Percentiles rank a stretch among this genome's conserved stretches.
Evolutionary conservation across 2,888 invertebrate genomes (phyloP).

Genomic region (Paralinhomoeus sp.): DNA sequence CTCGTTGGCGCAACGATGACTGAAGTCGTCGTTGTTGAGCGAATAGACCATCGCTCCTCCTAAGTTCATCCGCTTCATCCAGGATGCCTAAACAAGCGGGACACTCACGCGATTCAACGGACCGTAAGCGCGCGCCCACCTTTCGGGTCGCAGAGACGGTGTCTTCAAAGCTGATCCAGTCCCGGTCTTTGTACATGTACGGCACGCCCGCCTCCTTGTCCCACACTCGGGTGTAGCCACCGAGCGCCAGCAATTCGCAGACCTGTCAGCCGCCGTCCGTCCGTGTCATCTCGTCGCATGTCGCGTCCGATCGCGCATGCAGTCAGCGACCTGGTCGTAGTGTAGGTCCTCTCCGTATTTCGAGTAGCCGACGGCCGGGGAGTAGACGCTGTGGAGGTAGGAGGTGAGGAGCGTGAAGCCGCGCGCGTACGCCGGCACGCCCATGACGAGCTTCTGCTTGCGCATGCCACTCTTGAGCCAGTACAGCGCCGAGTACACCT

Average conservation of each 20-base stretch:
- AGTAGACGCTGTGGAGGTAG: constrained; percentile 8
- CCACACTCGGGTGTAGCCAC: constrained; percentile 35
- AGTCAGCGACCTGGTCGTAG: neutral
- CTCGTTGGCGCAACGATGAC: neutral
- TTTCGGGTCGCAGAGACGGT: constrained; percentile 8
- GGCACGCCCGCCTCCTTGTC: constrained; percentile 50
- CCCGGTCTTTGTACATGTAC: constrained; percentile 41
- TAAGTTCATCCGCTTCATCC: constrained; percentile 39
- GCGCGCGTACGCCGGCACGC: constrained; percentile 67
- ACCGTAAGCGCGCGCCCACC: neutral
- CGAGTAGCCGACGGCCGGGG: constrained; percentile 7
- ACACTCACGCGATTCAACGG: too few relatives aligned
- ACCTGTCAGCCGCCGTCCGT: too few relatives aligned
- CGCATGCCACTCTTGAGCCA: constrained; percentile 54
- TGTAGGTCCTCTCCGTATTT: neutral
- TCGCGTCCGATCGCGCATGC: too few relatives aligned
- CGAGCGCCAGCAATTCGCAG: constrained; percentile 40
- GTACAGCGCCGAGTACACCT: constrained; percentile 53
- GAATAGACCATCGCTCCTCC: constrained; percentile 64
- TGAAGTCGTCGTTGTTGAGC: constrained; percentile 51
- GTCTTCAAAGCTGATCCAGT: constrained; percentile 66
- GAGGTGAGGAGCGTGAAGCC: constrained; percentile 42
- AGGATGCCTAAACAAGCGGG: constrained; percentile 35
- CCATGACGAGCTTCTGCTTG: constrained; percentile 50
- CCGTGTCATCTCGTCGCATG: too few relatives aligned